Conservation (phyloP, 2,113 vertebrate genomes). For the Zosterops pallidus region DNA sequence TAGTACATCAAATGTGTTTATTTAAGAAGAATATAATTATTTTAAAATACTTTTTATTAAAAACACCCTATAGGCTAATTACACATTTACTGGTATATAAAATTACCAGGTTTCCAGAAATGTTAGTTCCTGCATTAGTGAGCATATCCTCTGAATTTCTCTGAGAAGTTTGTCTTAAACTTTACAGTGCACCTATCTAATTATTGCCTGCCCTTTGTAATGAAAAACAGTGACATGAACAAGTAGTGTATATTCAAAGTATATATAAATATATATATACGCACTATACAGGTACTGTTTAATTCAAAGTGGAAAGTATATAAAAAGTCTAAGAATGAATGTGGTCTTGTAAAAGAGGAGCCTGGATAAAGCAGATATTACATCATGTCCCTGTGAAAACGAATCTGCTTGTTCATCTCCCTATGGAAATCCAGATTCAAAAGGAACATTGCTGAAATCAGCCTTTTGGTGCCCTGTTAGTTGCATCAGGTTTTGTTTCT, state of each 20-base stretch:
- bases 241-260: background rate
- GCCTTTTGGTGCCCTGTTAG: background rate
- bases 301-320: background rate
- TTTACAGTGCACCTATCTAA: background rate
- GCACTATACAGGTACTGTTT: too few relatives aligned
- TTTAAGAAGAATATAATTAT: background rate
- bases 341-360: background rate
- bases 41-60: background rate
- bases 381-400: slow-evolving; percentile 64
- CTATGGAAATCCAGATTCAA: slow-evolving; percentile 57
- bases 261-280: background rate
- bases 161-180: background rate
- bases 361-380: slow-evolving; percentile 29
- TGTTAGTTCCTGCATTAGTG: background rate
- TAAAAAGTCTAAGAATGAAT: background rate
- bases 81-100: background rate
- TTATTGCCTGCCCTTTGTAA: background rate
- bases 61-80: background rate
- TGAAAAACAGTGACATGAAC: background rate
- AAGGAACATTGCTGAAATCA: slow-evolving; percentile 46
- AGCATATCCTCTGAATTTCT: background rate
- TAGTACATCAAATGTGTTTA: background rate
- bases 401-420: slow-evolving; percentile 52
- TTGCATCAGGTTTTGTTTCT: slow-evolving; percentile 11
- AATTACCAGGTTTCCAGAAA: background rate